A percentile compares a stretch with the other conserved stretches of the same genome.
Evolutionary conservation across 2,113 vertebrate species (phyloP).

Genomic region (Scomber japonicus): DNA sequence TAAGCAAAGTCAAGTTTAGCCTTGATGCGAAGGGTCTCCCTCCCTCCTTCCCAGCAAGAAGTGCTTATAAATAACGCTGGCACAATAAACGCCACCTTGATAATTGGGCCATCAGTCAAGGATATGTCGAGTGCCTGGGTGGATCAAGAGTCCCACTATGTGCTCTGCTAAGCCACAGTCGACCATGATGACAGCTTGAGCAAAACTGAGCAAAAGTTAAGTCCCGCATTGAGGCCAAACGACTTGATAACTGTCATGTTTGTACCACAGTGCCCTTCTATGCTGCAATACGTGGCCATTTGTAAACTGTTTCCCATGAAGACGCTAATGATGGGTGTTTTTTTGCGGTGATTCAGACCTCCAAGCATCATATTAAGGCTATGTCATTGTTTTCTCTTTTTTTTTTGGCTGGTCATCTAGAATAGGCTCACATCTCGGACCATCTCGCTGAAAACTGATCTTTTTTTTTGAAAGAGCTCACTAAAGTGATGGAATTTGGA

Average conservation of each 20-base stretch:
- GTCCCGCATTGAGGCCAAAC: conserved; percentile 7
- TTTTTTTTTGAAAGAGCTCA: background rate
- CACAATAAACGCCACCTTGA: conserved; percentile 87
- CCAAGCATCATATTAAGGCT: background rate
- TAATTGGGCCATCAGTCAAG: conserved; percentile 88
- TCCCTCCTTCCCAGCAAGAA: conserved; percentile 76
- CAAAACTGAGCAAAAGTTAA: conserved; percentile 56
- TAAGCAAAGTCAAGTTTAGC: conserved; percentile 85
- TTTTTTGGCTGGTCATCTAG: background rate
- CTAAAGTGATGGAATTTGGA: no score
- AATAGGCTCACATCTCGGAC: background rate
- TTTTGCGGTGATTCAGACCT: conserved; percentile 3
- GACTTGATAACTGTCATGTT: conserved; percentile 23
- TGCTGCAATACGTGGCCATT: conserved; percentile 22
- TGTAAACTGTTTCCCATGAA: background rate
- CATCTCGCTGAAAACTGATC: background rate
- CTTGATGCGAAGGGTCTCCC: conserved; percentile 77
- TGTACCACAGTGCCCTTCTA: conserved; percentile 25
- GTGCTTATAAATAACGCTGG: conserved; percentile 90
- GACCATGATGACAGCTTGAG: conserved; percentile 68
- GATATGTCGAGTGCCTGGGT: conserved; percentile 77
- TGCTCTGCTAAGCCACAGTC: conserved; percentile 64
- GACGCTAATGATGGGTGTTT: conserved; percentile 5
- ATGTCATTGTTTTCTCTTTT: background rate
- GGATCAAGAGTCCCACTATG: conserved; percentile 68